phyloP scores from a whole-genome alignment of 2,113 vertebrate genomes.

The Pangasianodon gigas region DNA sequence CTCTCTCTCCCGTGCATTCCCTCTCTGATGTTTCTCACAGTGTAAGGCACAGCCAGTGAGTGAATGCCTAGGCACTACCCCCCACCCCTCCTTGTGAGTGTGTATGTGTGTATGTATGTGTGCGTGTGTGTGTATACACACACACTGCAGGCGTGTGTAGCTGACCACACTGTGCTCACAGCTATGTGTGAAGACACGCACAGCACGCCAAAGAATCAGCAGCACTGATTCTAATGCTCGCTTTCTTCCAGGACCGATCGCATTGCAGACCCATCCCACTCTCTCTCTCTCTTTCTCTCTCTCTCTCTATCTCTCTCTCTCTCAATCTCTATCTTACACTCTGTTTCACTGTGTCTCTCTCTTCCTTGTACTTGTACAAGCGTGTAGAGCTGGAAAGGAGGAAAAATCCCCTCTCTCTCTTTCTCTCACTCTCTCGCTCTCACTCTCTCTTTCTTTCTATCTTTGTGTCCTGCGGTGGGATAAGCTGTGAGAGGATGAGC shows the following conservation, averaged over 20 bases:
- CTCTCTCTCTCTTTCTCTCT: conserved; percentile 40
- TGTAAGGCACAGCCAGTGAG: conserved; percentile 48
- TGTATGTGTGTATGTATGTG: conserved; percentile 34
- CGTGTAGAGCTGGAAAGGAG: conserved; percentile 41
- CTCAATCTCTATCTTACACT: conserved; percentile 17
- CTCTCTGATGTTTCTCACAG: conserved; percentile 52
- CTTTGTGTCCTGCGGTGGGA: conserved; percentile 57
- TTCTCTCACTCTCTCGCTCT: conserved; percentile 28
- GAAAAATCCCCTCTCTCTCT: conserved; percentile 19
- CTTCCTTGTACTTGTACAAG: conserved; percentile 36
- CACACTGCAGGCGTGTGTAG: conserved; percentile 53
- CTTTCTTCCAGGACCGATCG: conserved; percentile 53
- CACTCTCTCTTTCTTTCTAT: conserved; percentile 37
- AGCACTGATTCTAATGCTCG: conserved; percentile 48
- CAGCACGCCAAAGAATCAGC: conserved; percentile 51
- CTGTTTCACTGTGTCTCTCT: conserved; percentile 14
- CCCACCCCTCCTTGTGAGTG: conserved; percentile 44
- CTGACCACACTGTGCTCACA: conserved; percentile 56
- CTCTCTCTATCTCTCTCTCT: conserved; percentile 50
- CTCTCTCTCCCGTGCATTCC: conserved; percentile 16
- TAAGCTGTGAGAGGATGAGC: conserved; percentile 61
- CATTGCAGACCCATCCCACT: conserved; percentile 48
- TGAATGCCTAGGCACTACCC: conserved; percentile 50
- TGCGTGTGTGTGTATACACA: conserved; percentile 42
- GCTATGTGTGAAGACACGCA: conserved; percentile 56